A percentile compares a stretch with the other conserved stretches of the same genome.
phyloP scores from a whole-genome alignment of 2,797 vertebrate genomes.

The Morelia viridis region DNA sequence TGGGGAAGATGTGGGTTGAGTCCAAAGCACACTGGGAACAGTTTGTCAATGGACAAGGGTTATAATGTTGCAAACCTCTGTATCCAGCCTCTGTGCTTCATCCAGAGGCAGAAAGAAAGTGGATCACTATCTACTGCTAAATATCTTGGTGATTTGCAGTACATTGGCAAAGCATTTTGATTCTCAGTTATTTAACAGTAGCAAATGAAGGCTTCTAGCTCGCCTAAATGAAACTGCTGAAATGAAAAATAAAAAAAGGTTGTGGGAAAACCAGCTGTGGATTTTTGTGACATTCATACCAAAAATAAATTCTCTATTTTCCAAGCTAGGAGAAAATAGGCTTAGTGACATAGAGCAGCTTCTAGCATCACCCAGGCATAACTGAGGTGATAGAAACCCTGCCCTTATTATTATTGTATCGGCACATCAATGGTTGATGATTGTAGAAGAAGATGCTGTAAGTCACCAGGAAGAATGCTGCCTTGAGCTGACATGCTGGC shows the following conservation, averaged over 20 bases:
- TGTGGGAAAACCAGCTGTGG: background rate
- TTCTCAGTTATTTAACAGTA: background rate
- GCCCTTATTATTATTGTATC: background rate
- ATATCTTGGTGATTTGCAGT: background rate
- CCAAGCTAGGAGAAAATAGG: background rate
- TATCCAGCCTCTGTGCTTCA: background rate
- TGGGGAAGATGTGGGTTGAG: background rate
- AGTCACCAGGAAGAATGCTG: background rate
- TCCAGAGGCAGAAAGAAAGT: background rate
- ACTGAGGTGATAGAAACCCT: background rate
- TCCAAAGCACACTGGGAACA: background rate
- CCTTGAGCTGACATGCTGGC: background rate
- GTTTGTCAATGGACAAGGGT: too few relatives aligned
- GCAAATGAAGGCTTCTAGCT: background rate
- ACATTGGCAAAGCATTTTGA: background rate
- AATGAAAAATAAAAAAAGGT: background rate
- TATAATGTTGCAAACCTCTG: too few relatives aligned
- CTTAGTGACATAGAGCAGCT: background rate
- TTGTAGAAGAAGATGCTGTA: background rate
- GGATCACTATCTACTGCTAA: background rate
- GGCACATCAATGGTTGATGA: background rate
- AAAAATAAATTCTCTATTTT: too few relatives aligned
- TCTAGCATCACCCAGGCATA: background rate
- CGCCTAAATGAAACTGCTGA: background rate
- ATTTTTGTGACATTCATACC: too few relatives aligned